phyloP scores from a whole-genome alignment of 1,140 invertebrate species.

The Teleopsis dalmanni region DNA sequence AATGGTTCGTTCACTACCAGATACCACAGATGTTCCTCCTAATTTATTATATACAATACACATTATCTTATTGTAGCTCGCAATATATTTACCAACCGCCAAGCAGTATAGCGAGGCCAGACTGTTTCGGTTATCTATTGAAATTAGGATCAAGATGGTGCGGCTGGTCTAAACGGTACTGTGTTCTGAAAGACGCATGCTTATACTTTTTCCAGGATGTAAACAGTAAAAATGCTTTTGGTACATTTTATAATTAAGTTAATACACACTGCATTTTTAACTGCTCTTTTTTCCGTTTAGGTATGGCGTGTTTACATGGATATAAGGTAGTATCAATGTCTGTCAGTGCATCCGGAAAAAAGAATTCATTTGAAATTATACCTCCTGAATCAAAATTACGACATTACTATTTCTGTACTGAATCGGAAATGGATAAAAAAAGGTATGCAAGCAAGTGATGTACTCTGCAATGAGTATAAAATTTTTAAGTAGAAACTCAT shows the following conservation, averaged over 20 bases:
- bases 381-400: constrained; percentile 79
- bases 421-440: constrained; percentile 91
- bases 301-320: constrained; percentile 88
- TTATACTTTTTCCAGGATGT: constrained; percentile 89
- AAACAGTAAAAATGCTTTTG: constrained; percentile 77
- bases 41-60: neutral
- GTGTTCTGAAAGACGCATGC: constrained; percentile 90
- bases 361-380: constrained; percentile 84
- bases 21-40: neutral
- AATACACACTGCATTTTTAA: neutral
- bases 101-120: constrained; percentile 65
- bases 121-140: constrained; percentile 84
- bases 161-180: constrained; percentile 85
- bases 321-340: constrained; percentile 79
- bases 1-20: constrained; percentile 36
- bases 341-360: constrained; percentile 63
- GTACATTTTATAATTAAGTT: constrained; percentile 44
- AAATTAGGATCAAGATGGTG: constrained; percentile 74
- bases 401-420: constrained; percentile 86
- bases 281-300: constrained; percentile 30
- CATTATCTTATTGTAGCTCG: constrained; percentile 38
- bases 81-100: constrained; percentile 63
- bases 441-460: constrained; percentile 52
- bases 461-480: no score
- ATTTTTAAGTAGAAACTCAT: no score